Base-by-base conservation (phyloP, 1,140 invertebrate genomes). In the Philaenus spumarius region DNA sequence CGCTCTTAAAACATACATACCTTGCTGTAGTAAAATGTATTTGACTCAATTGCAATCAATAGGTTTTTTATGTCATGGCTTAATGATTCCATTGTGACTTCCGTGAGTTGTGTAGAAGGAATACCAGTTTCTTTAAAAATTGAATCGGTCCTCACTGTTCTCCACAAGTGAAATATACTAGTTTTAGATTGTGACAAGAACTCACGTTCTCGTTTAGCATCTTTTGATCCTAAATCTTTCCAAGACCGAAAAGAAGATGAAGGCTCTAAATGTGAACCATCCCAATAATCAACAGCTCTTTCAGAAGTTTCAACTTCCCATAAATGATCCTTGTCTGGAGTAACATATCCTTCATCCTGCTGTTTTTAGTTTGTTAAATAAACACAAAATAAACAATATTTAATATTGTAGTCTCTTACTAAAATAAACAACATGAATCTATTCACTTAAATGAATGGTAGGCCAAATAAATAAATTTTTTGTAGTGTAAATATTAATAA, bases 281-380 rank as follows among this genome's bases (percentile, higher is more conserved):
- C 48, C 48, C 48, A 51, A 2, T 24, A 34, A 51, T 35, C 37
- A 17, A 35, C 30, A 26, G 9, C 6, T 3, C 2, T 3, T 11
- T 35, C 48, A 35, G 15, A 6, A 34, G 30, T 35, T 9, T 6
- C 17, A n/a, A 11, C 14, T 6, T 9, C 6, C 22, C 14, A 34
- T n/a, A n/a, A n/a, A n/a, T n/a, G n/a, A 34, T 51, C 48, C 12
- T 51, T n/a, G 37, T 51, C 30, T 51, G 48, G 48, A 2, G 48
- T 51, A n/a, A 34, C 48, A 51, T 51, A 51, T 51, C 48, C 48
- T 35, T 51, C 48, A 35, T 51, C 48, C 48, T 51, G 26, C 7
- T 15, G 37, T 35, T 34, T 15, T 11, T 37, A 37, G 9, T 37
- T 9, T 37, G 35, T 37, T 9, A 11, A 37, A 37, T 37, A 11